Percentiles rank a stretch among this genome's conserved stretches.
Evolutionary conservation across 2,888 invertebrate genomes (phyloP).

Genomic region (Coenonympha arcania): DNA sequence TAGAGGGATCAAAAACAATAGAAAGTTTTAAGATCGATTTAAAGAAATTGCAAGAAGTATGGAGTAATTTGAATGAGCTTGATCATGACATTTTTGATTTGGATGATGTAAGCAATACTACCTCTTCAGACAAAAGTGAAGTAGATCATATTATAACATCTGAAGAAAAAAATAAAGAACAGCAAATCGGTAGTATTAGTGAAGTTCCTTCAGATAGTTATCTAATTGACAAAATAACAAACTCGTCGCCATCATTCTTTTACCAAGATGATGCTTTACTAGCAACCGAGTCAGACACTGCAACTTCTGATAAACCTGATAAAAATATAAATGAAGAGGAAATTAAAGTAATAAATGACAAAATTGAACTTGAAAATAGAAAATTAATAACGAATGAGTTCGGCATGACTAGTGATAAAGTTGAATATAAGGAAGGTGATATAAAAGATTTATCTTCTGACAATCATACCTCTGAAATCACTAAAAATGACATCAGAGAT

Average conservation of each 20-base stretch:
- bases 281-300: constrained; percentile 23
- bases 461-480: constrained; percentile 5
- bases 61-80: constrained; percentile 39
- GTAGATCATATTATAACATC: neutral
- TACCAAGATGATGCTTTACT: constrained; percentile 43
- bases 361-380: neutral
- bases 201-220: constrained; percentile 17
- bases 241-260: constrained; percentile 26
- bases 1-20: constrained; percentile 39
- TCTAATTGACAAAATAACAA: constrained; percentile 1
- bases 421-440: no score
- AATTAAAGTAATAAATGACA: neutral
- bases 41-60: constrained; percentile 42
- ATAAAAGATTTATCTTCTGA: constrained; percentile 37
- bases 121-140: neutral
- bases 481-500: constrained; percentile 10
- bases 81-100: constrained; percentile 22
- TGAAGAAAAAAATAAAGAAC: neutral
- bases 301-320: no score
- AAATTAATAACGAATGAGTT: no score
- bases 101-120: constrained; percentile 7
- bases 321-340: neutral
- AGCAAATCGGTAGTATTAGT: constrained; percentile 3
- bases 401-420: no score
- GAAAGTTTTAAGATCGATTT: constrained; percentile 48